A percentile compares a stretch with the other conserved stretches of the same genome.
phyloP scores from a whole-genome alignment of 1,140 invertebrate genomes.

The Heliconius nattereri region DNA sequence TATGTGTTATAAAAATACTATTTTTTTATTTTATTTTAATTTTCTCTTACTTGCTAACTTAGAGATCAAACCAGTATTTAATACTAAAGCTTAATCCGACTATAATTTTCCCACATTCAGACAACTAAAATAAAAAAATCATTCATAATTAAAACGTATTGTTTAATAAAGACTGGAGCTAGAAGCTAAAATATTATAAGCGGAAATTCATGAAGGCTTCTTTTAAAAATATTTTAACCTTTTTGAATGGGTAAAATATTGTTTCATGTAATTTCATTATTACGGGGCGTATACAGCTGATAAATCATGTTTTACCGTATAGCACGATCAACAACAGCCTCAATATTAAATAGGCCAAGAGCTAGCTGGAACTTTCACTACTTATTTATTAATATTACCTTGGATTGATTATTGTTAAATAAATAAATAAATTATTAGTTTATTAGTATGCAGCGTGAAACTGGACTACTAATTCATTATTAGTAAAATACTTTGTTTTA shows the following conservation, averaged over 20 bases:
- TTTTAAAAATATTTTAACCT: not conserved
- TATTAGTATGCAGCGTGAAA: not conserved
- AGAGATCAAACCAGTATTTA: no score
- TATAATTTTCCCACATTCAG: no score
- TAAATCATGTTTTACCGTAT: not conserved
- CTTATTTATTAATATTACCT: not conserved
- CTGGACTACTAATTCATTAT: not conserved
- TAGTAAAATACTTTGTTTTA: not conserved
- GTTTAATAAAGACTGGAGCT: no score
- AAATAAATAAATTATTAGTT: no score
- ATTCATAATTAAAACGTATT: no score
- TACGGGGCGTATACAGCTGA: not conserved
- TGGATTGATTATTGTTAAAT: no score
- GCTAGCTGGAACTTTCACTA: not conserved
- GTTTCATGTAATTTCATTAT: not conserved
- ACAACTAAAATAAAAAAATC: no score
- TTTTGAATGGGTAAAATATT: not conserved
- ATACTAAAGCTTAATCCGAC: no score
- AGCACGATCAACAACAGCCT: not conserved
- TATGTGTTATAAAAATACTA: no score
- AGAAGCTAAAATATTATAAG: not conserved
- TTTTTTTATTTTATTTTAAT: no score
- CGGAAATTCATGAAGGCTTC: not conserved
- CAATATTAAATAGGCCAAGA: constrained; percentile 15
- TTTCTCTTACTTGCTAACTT: no score